These are phyloP conservation scores for Leptodactylus fuscus DNA, from an alignment of 2,113 vertebrate genomes.

Conservation along the genomic window DNA sequence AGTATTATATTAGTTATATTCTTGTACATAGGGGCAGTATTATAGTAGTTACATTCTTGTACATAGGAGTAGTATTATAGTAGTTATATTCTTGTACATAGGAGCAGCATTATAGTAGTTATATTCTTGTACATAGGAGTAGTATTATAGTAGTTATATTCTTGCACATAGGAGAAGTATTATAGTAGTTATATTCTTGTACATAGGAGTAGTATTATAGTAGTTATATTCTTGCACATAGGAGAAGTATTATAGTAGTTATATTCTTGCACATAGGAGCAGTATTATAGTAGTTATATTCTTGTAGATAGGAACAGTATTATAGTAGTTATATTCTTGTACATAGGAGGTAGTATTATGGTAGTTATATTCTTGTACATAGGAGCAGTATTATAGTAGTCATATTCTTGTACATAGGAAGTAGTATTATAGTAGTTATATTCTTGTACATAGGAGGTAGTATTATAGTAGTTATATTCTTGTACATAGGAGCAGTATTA, in stretches of 20 bases:
- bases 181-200: conserved; percentile 14
- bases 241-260: conserved; percentile 1
- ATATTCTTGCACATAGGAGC: conserved; percentile 1
- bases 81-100: conserved; percentile 17
- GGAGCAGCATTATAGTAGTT: conserved; percentile 7
- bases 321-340: conserved; percentile 11
- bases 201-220: not conserved
- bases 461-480: not conserved
- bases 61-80: conserved; percentile 7
- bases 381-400: conserved; percentile 8
- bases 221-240: conserved; percentile 1
- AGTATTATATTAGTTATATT: conserved; percentile 10
- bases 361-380: conserved; percentile 9
- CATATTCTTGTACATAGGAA: not conserved
- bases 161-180: conserved; percentile 1
- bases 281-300: conserved; percentile 18
- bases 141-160: conserved; percentile 13
- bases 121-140: conserved; percentile 5
- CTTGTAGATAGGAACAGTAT: not conserved
- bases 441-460: not conserved
- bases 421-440: conserved; percentile 14
- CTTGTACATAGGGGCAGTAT: not conserved
- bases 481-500: conserved; percentile 3
- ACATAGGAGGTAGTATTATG: not conserved
- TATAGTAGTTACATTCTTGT: conserved; percentile 8